These are phyloP conservation scores for Zaprionus davidi DNA, from an alignment of 1,140 invertebrate genomes.

Conservation along the genomic window DNA sequence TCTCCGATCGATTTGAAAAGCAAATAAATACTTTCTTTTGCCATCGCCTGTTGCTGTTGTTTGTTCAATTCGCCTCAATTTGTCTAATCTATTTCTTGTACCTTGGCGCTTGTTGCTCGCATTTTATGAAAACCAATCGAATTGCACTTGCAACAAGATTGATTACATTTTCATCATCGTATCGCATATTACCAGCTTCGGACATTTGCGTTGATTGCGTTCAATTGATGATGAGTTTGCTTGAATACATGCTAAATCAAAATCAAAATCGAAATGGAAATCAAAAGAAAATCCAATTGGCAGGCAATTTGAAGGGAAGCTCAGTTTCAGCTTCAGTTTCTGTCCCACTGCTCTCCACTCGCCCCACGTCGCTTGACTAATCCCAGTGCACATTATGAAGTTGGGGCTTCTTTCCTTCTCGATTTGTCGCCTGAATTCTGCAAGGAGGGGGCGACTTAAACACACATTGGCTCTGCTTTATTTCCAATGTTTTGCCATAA, in stretches of 20 bases:
- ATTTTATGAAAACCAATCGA: conserved; percentile 8
- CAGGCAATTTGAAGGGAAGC: conserved; percentile 30
- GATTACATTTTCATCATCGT: conserved; percentile 11
- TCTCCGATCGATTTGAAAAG: neutral
- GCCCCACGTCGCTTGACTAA: neutral
- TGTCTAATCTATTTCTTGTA: neutral
- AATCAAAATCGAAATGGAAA: conserved; percentile 20
- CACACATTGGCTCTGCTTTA: conserved; percentile 3
- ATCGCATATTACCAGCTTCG: conserved; percentile 10
- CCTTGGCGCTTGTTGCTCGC: neutral
- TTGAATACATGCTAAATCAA: conserved; percentile 57
- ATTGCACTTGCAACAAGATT: conserved; percentile 34
- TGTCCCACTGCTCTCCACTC: neutral
- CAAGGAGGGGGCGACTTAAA: neutral
- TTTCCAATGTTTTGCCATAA: conserved; percentile 21
- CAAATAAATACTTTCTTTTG: neutral
- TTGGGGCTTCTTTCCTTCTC: neutral
- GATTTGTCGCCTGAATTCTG: neutral
- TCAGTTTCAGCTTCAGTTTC: conserved; percentile 6
- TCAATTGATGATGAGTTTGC: conserved; percentile 53
- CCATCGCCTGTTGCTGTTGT: neutral
- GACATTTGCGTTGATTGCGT: conserved; percentile 55
- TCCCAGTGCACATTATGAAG: conserved; percentile 1
- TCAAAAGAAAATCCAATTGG: conserved; percentile 57
- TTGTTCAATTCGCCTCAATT: neutral